Base-by-base conservation (phyloP, 35 echinoderm and acorn worm genomes). In the Heliocidaris tuberculata region DNA sequence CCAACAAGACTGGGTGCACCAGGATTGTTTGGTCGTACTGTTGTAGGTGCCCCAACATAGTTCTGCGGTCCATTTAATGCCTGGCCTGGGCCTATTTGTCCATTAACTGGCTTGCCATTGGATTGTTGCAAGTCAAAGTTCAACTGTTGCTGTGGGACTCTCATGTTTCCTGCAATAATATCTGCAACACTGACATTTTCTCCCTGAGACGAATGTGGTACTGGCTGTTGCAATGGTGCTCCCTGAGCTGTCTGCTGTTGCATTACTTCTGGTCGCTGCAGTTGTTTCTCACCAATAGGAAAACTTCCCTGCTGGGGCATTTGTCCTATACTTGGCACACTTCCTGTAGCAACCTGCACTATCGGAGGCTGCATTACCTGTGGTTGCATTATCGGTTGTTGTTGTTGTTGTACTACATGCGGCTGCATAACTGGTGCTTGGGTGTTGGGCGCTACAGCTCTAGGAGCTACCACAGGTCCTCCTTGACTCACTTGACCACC, bases 401-500 rank as follows among this genome's bases (percentile, higher is more conserved):
- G 95, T 88, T 86, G 95, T 59, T 96, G 95, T 94, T 32, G 87
- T n/a, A 47, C 31, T 47, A 4, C 31, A 3, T 89, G 87, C 87
- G 31, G 87, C 32, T 87, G 94, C 54, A 86, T 93, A 19, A 48
- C 88, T 92, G 31, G 91, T 6, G 91, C 48, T 48, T 56, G 91
- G 11, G 91, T 93, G 91, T 59, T 48, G 50, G 91, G 91, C 0
- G 50, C 9, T 17, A 59, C 9, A 29, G 91, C 91, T 50, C 91
- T 32, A 48, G 87, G 31, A 89, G 87, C 32, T n/a, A 48, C 8
- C 47, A 48, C 47, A 31, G 87, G 87, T 13, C 47, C 47, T 13
- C 11, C 87, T 89, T 89, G 87, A 13, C 87, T 89, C 2, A 32
- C 87, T 89, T 32, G 31, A 12, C 47, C 11, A 4, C 87, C 87